Conservation (phyloP, 2,113 vertebrate species). For the Menidia beryllina region DNA sequence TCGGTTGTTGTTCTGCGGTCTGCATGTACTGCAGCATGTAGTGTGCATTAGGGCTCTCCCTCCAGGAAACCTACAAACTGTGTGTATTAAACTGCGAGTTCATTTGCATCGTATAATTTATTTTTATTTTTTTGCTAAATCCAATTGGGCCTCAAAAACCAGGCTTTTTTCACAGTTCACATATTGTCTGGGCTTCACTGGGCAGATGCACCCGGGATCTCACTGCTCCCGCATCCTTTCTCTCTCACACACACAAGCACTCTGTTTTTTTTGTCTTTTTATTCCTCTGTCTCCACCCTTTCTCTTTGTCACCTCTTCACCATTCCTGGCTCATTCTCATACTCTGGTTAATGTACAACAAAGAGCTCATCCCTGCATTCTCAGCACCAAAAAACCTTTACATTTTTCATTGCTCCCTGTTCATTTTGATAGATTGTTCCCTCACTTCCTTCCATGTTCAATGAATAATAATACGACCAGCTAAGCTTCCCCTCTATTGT, state of each 20-base stretch:
- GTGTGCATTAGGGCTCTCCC: constrained; percentile 1
- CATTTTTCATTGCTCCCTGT: constrained; percentile 54
- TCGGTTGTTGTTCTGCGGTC: not conserved
- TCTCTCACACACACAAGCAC: constrained; percentile 24
- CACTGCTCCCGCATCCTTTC: constrained; percentile 14
- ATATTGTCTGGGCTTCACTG: not conserved
- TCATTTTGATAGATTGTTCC: constrained; percentile 67
- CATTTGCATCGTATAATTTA: constrained; percentile 10
- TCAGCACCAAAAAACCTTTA: constrained; percentile 65
- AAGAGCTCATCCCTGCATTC: constrained; percentile 56
- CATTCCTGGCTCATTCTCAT: constrained; percentile 37
- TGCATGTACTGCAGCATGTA: not conserved
- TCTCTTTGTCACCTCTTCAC: constrained; percentile 51
- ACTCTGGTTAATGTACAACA: constrained; percentile 59
- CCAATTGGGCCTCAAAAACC: constrained; percentile 5
- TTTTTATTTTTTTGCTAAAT: constrained; percentile 1
- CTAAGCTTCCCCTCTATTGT: constrained; percentile 18
- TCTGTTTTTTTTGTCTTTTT: constrained; percentile 27
- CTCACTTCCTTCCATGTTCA: constrained; percentile 48
- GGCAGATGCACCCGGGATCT: constrained; percentile 17
- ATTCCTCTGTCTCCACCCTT: constrained; percentile 9
- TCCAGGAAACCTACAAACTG: not conserved
- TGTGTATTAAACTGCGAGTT: not conserved
- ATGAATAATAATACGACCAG: constrained; percentile 70
- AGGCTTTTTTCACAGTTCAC: constrained; percentile 6